Base-by-base conservation (phyloP, 2,113 vertebrate species). In the Oreochromis spilurus region DNA sequence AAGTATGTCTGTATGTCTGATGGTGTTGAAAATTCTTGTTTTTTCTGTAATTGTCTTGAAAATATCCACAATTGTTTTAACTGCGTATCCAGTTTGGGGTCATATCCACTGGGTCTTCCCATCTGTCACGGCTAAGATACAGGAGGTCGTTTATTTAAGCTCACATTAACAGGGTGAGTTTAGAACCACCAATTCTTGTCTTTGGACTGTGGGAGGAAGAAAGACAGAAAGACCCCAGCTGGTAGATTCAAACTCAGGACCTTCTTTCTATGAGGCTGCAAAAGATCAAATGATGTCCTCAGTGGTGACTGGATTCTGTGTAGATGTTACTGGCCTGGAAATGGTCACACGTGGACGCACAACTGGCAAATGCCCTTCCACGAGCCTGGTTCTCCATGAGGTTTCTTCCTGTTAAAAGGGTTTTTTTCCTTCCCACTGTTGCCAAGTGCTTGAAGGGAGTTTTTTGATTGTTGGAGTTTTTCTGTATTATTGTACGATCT, bases 321-420 rank as follows among this genome's bases (percentile, higher is more conserved):
- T 5, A 72, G 67, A 45, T 72, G 40, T 45, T 26, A 26, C 38
- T 72, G 38, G 21, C 67, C 67, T 72, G 67, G 24, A 26, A 45
- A 0, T 26, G 40, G 21, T 24, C 13, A 45, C 67, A 17, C 0
- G 0, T 45, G 40, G 40, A 75, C 3, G 7, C 24, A 48, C 67
- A 38, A 38, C 34, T 38, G 60, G 34, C 60, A 65, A 38, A 10
- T 1, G 10, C 60, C 31, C 60, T 0, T 5, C 60, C 60, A 36
- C 31, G 2, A 65, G 60, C 17, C 60, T 65, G 60, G 34, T n/a
- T 34, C 60, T 65, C 60, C 34, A 12, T 36, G 8, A 36, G 8
- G 36, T 36, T 36, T 36, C 36, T 36, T 36, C 36, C 36, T 36
- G 36, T 36, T 36, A 36, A 36, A 36, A 9, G 8, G 8, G 3